Base-by-base conservation (phyloP, 2,888 invertebrate genomes). In the Schizaphis graminum region DNA sequence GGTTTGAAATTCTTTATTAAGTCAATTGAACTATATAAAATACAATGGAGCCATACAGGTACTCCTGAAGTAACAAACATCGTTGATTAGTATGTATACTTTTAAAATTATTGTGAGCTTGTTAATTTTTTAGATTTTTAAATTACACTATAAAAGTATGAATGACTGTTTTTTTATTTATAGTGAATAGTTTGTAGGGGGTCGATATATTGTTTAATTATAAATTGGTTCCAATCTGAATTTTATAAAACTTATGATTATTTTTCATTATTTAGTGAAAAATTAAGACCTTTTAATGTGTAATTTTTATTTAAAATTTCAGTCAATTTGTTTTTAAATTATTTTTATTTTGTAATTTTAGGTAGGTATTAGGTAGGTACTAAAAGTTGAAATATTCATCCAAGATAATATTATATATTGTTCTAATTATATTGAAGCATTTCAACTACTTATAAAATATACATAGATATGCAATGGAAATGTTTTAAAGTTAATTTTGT, bases 401-500 rank as follows among this genome's bases (percentile, higher is more conserved):
- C 21, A 35, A 77, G 67, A 16, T 77, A 35, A 77, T 16, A 35
- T 7, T 13, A 77, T 77, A 77, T 35, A 77, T 35, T 77, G 35
- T 35, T 77, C 8, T 77, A 77, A 77, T 77, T 77, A 35, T 77
- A 8, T 77, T 77, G 77, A 35, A 35, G 21, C 77, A 77, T 77
- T 35, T 35, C 7, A 35, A 77, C 77, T 77, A 35, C 77, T 77
- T 88, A 88, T 53, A 53, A 21, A 53, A 53, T 53, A 24, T 26
- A 53, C 5, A 35, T 35, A 47, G 44, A 47, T 47, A 26, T 35
- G 0, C 35, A 53, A 53, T 35, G 11, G 53, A 88, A 53, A 53
- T 88, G 53, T 56, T 53, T 88, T 88, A 53, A 56, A 88, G 88
- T 88, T 88, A 53, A 35, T 56, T 88, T 88, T 88, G 1, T 53